Evolutionary conservation across 2,888 invertebrate genomes (phyloP), one percentile per base, ranked within the genome.

Genomic region (Tetragonula carbonaria): DNA sequence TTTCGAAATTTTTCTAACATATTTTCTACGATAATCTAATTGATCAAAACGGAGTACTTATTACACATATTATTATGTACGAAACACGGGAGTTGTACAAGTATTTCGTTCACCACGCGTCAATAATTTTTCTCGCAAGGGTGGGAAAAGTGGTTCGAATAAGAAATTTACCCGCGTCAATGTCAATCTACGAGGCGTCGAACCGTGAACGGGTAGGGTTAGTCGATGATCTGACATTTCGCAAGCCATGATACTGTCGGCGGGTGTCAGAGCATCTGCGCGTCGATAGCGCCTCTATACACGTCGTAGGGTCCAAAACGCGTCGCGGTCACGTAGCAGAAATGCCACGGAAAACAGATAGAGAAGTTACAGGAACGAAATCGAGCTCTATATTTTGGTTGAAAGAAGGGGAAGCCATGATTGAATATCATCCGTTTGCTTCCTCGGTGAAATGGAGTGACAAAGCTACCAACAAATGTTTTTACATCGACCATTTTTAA

Each of bases 161-260:
- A 53, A 68, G 51, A 66, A 72, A 80, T 65, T 80, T 51, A 59
- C 70, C 38, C 21, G 21, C 50, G 68, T 59, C 57, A 51, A 38
- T 33, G 80, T 67, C 66, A 59, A 71, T 79, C 21, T 13, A 5
- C n/a, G 45, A 65, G 65, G 82, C 66, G 21, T n/a, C 28, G 68
- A 59, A 66, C 82, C 33, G 66, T 18, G 70, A 82, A 71, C 45
- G 28, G 21, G n/a, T 11, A 59, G 70, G 63, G 57, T 62, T 55
- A n/a, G 45, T 55, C 55, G 53, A 45, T 62, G 67, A 50, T 51
- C 65, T 45, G 88, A 82, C 82, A 73, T 85, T 86, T 82, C 73
- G 51, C 59, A 38, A 63, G 50, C 71, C 18, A 67, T 62, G 76
- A 72, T 74, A 81, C 51, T 68, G 57, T 78, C 59, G 70, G 38